Conservation (phyloP, 2,888 invertebrate genomes). For the Vannuccia rotundouncinata region DNA sequence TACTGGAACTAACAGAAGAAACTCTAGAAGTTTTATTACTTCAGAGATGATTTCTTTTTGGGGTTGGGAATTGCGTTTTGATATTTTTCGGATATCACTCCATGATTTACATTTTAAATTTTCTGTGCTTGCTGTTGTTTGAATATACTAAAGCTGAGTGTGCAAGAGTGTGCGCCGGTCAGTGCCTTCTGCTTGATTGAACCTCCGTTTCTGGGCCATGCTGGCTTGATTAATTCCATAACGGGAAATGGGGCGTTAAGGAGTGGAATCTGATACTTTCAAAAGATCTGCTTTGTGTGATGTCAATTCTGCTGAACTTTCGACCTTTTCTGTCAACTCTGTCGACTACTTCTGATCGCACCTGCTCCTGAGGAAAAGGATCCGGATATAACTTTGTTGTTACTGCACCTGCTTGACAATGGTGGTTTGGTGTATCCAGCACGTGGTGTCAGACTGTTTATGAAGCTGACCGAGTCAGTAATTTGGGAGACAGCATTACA, state of each 20-base stretch:
- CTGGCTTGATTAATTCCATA: no score
- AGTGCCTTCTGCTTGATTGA: no score
- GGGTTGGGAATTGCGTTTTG: background rate
- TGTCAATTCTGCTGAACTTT: no score
- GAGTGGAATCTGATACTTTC: no score
- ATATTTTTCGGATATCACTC: background rate
- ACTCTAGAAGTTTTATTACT: background rate
- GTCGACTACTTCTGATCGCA: background rate
- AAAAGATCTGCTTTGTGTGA: no score
- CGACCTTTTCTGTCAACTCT: no score
- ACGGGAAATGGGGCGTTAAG: no score
- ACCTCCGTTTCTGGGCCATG: no score
- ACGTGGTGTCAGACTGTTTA: background rate
- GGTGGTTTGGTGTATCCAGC: background rate
- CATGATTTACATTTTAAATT: background rate
- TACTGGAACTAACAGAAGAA: background rate
- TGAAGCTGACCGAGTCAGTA: no score
- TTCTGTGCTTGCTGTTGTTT: background rate
- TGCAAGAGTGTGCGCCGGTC: no score
- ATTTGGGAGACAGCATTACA: no score
- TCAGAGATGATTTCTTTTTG: background rate
- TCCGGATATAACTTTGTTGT: background rate
- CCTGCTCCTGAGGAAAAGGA: background rate
- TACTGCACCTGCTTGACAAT: background rate
- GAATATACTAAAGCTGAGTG: background rate